phyloP scores from a whole-genome alignment of 1,140 invertebrate genomes.

The Drosophila sproati region DNA sequence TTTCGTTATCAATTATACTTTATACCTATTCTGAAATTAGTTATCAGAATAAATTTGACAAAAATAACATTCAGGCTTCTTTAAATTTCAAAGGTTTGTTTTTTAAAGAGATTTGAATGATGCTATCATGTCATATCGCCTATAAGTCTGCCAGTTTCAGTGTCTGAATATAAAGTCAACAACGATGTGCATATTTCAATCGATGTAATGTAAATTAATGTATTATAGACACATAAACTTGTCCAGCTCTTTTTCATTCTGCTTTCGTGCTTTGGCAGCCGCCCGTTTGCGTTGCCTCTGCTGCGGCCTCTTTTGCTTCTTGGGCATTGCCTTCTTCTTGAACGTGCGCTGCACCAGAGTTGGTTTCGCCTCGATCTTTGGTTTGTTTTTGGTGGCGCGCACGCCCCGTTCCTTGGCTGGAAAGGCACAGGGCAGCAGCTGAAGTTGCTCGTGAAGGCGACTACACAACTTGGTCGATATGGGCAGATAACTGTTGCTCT shows the following conservation, averaged over 20 bases:
- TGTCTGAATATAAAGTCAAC: neutral
- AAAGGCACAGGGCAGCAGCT: conserved; percentile 66
- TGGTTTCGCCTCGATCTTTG: neutral
- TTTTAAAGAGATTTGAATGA: too few species aligned
- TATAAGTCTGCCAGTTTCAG: too few species aligned
- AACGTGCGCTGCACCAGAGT: neutral
- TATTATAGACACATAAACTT: conserved; percentile 58
- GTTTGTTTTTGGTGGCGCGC: neutral
- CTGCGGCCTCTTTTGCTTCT: neutral
- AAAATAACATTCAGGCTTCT: too few species aligned
- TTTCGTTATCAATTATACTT: too few species aligned
- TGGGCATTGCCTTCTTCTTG: neutral
- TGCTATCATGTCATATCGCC: too few species aligned
- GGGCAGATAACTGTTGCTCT: conserved; percentile 54
- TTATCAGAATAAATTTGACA: too few species aligned
- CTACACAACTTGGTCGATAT: conserved; percentile 59
- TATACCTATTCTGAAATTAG: too few species aligned
- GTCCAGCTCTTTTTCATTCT: conserved; percentile 34
- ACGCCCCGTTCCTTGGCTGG: conserved; percentile 20
- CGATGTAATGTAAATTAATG: too few species aligned
- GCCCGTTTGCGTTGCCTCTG: conserved; percentile 10
- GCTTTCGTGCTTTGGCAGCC: neutral
- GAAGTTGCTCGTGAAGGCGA: conserved; percentile 51
- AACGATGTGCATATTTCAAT: neutral
- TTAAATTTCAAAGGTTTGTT: too few species aligned